phyloP scores from a whole-genome alignment of 2,888 invertebrate species.

The Antheraea assamensis region DNA sequence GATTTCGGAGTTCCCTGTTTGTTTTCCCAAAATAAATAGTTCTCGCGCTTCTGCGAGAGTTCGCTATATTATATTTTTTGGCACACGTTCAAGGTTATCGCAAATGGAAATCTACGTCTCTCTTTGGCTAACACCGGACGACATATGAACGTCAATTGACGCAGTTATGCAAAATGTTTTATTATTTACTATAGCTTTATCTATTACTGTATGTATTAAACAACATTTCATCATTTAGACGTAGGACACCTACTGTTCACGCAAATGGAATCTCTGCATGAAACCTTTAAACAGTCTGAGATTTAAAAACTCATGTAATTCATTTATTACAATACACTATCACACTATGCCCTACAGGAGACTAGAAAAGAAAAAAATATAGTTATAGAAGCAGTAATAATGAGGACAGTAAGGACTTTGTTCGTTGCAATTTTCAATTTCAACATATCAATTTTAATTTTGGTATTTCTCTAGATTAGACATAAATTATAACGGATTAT shows the following conservation, averaged over 20 bases:
- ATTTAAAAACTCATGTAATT: background rate
- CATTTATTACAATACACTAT: background rate
- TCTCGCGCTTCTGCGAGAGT: constrained; percentile 25
- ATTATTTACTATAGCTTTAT: background rate
- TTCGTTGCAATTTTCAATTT: background rate
- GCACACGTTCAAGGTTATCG: constrained; percentile 77
- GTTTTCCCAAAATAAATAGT: constrained; percentile 55
- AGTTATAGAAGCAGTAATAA: background rate
- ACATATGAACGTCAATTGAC: constrained; percentile 62
- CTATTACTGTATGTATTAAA: background rate
- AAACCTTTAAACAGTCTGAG: background rate
- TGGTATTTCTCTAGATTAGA: background rate
- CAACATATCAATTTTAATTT: background rate
- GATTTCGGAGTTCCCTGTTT: constrained; percentile 46
- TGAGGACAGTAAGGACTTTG: background rate
- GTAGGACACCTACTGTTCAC: background rate
- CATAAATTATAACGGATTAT: background rate
- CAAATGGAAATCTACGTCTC: constrained; percentile 73
- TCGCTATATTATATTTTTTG: constrained; percentile 41
- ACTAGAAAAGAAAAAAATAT: background rate
- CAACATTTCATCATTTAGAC: background rate
- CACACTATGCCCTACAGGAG: background rate
- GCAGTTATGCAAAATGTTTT: constrained; percentile 39
- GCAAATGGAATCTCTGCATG: background rate
- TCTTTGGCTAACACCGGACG: constrained; percentile 63